Base-by-base conservation (phyloP, 2,113 vertebrate species). In the Vidua chalybeata region DNA sequence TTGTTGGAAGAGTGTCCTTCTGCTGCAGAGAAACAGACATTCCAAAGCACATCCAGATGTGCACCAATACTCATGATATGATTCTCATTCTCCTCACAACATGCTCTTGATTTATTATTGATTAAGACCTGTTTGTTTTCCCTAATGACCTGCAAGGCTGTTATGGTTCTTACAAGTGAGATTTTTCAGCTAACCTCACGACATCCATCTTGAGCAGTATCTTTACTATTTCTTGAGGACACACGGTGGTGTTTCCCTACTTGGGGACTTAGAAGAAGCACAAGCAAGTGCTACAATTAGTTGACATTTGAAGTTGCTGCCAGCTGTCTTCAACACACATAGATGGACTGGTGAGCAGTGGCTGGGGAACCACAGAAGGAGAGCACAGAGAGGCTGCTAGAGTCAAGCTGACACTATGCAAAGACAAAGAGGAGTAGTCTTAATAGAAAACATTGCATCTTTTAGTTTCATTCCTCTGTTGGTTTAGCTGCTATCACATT, bases 1-100 rank as follows among this genome's bases (percentile, higher is more conserved):
- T 59, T 93, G 87, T 31, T 89, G 67, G n/a, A 85, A 88, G 54
- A 92, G n/a, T 6, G 4, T 22, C 82, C 71, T 91, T 95, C 78
- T 89, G 77, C 45, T 87, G 20, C 3, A 0, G 35, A 93, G 76
- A 87, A 95, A 71, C 61, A 86, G 61, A 66, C 31, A 10, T 83
- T 51, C 62, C 66, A 95, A 95, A 97, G 94, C 79, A 90, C 75
- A 96, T 90, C 96, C 98, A 98, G 97, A 97, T 97, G 98, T 88
- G 95, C 91, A 92, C 72, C 72, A 96, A 93, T 78, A 95, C 89
- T 97, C 46, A 26, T 4, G 58, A 91, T 35, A 27, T 92, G 87
- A 86, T 96, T 96, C 93, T 89, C 94, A 88, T 97, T 93, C 87
- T 88, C 68, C 83, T 84, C 87, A 76, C 89, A 81, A 95, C 61